Base-by-base conservation (phyloP, 2,888 invertebrate genomes). In the Eretmocerus hayati region DNA sequence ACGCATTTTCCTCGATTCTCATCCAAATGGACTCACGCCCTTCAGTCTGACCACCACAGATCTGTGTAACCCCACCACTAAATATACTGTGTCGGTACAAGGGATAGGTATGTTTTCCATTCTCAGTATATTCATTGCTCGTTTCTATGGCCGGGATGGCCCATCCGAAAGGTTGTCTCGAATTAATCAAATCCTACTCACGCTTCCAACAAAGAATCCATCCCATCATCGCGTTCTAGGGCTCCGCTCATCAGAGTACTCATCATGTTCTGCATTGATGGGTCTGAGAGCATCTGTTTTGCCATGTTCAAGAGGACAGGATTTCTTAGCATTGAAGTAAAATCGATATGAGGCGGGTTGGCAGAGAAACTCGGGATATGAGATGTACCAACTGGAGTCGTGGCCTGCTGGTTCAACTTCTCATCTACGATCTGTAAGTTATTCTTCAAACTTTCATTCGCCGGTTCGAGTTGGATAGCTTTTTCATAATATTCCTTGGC, bases 381-480 rank as follows among this genome's bases (percentile, higher is more conserved):
- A 50, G 55, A 31, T 60, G 59, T 59, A 16, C 48, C 50, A 15
- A 18, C 8, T 2, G 26, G 9, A 16, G 15, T 22, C 15, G 11
- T 31, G 15, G 46, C 46, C 44, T 62, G 60, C 35, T 65, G 64
- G 16, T 60, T 66, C 31, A 77, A 66, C 38, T 74, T 76, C 62
- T 90, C 87, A 63, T 91, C 87, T 0, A 91, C 85, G 35, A 92
- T 78, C 59, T 83, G 81, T 56, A 95, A 73, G 75, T 95, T 95
- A 66, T 85, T 87, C 55, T 82, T 81, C 70, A 93, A 94, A 59
- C 88, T 89, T 54, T 88, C 86, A 72, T 96, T 97, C 36, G 84
- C 84, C 1, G 97, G 95, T 64, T 99, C 97, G 55, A 95, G 75
- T 65, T 89, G 84, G 31, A 90, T 74, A 2, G 97, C 97, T 61